These are phyloP conservation scores for Hydrotaea cyrtoneurina DNA, from an alignment of 2,888 invertebrate species.

Conservation along the genomic window DNA sequence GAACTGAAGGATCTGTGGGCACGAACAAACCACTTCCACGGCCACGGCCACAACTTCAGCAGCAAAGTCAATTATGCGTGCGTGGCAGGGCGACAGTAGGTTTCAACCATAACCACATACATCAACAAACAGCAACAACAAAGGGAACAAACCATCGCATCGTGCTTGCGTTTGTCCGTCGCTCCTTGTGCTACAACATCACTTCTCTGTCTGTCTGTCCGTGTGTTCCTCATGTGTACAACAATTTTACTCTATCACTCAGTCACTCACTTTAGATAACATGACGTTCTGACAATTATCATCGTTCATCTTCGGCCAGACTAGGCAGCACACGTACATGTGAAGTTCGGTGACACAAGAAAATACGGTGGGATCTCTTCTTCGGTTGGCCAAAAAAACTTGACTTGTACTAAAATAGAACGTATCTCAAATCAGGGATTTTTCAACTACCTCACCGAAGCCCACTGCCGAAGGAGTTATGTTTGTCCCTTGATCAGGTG, in stretches of 20 bases:
- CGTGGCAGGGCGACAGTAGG: conserved; percentile 19
- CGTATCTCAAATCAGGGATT: too few relatives aligned
- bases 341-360: not conserved
- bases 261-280: conserved; percentile 35
- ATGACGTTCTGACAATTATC: conserved; percentile 42
- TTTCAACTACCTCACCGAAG: too few relatives aligned
- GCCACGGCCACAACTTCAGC: conserved; percentile 1
- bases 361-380: not conserved
- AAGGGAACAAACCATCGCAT: not conserved
- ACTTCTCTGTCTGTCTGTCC: not conserved
- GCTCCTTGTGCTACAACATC: too few relatives aligned
- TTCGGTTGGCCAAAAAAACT: too few relatives aligned
- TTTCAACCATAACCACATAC: conserved; percentile 7
- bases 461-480: too few relatives aligned
- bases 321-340: not conserved
- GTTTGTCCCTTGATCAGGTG: too few relatives aligned
- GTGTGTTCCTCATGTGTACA: not conserved
- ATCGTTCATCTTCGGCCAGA: conserved; percentile 27
- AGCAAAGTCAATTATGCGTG: conserved; percentile 41
- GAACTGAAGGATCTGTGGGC: conserved; percentile 21
- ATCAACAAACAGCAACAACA: not conserved
- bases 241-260: conserved; percentile 30
- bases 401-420: too few relatives aligned
- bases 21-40: not conserved
- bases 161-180: not conserved